Evolutionary conservation across 2,888 invertebrate genomes (phyloP).

Genomic region (Mellilla xanthometata): DNA sequence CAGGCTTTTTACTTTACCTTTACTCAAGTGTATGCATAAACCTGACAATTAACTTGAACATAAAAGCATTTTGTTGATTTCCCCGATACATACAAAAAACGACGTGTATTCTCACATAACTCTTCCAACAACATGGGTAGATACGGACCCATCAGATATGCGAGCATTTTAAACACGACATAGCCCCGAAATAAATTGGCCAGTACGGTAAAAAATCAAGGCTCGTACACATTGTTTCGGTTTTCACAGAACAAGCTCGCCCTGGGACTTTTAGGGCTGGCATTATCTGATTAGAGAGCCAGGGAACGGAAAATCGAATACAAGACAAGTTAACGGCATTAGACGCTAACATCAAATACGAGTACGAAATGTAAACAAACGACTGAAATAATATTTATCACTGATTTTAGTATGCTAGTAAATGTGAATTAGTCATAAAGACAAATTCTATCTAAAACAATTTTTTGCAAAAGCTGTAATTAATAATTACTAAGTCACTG

Average conservation of each 20-base stretch:
- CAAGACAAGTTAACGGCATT: constrained; percentile 7
- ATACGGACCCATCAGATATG: constrained; percentile 57
- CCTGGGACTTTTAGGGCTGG: constrained; percentile 5
- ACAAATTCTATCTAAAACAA: too few species aligned
- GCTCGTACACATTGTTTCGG: constrained; percentile 58
- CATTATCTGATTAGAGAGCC: constrained; percentile 4
- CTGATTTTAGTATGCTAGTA: too few species aligned
- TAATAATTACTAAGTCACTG: too few species aligned
- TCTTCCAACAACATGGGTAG: constrained; percentile 49
- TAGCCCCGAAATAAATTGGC: constrained; percentile 63
- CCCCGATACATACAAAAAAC: constrained; percentile 43
- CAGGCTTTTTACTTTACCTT: too few species aligned
- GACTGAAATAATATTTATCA: not conserved
- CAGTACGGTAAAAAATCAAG: constrained; percentile 46
- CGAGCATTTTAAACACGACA: constrained; percentile 45
- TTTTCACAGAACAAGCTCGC: constrained; percentile 51
- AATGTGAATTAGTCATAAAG: too few species aligned
- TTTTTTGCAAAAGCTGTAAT: too few species aligned
- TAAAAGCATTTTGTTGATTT: constrained; percentile 33
- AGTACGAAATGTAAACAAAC: not conserved
- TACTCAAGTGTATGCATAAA: too few species aligned
- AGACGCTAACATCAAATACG: not conserved
- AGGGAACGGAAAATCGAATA: constrained; percentile 8
- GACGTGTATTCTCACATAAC: constrained; percentile 66
- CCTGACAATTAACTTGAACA: constrained; percentile 21